Evolutionary conservation across 2,888 invertebrate genomes (phyloP), one percentile per base, ranked within the genome.

Genomic region (Strigamia crassipes): DNA sequence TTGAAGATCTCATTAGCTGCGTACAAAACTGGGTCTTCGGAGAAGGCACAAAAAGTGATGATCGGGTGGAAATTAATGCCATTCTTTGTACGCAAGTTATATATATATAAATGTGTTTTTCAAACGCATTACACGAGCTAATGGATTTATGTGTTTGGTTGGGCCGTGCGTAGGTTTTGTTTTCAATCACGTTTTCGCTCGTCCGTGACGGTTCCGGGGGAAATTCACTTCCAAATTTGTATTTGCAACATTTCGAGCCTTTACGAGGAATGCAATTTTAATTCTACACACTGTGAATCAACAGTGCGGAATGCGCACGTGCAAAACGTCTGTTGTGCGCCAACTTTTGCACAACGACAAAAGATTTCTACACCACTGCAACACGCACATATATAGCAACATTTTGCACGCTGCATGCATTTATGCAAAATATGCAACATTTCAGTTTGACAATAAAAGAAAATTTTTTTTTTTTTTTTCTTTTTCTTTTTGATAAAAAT

Each of bases 271-370:
- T 31, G 73, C 27, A 73, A 73, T 73, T 73, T 73, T 27, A 73
- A 73, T 73, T 73, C 73, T 2, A 6, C 12, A 31, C n/a, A 9
- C 0, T 73, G 73, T 73, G 73, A 73, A 31, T 73, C 73, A 73
- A 73, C 73, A 31, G 31, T n/a, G 73, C 73, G 73, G 73, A 73
- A 73, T 73, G 73, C 31, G 73, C 73, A 73, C 73, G 73, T 73
- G 73, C 73, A 31, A 73, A 73, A n/a, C 73, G 73, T 73, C 73
- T 73, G 73, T 73, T 31, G 23, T 73, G 27, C 73, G 56, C 73
- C 27, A 27, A 73, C 13, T 66, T 66, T 23, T 18, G 61, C 21
- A 66, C 12, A 27, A 13, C 6, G n/a, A 73, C 73, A 31, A 66
- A 27, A 27, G 66, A 10, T 66, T 27, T 66, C n/a, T 4, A 8